phyloP scores from a whole-genome alignment of 2,797 vertebrate species.

The Gephyroberyx darwinii region DNA sequence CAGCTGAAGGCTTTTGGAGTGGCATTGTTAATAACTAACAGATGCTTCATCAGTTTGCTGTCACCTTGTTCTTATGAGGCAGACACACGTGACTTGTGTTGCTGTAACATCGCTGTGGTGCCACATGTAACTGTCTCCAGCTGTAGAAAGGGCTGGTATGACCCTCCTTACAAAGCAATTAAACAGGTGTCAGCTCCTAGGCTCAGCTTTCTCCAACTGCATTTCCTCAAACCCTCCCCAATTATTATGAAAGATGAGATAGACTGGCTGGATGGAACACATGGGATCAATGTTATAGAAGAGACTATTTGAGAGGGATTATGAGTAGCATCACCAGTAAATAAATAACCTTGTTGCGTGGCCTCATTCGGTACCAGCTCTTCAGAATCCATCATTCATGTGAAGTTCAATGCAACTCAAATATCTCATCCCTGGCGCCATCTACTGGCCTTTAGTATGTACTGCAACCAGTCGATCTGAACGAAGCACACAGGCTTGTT shows the following conservation, averaged over 20 bases:
- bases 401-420: slow-evolving; percentile 24
- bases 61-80: neutral
- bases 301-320: neutral
- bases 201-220: neutral
- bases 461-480: slow-evolving; percentile 25
- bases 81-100: neutral
- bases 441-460: slow-evolving; percentile 56
- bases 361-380: slow-evolving; percentile 3
- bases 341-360: slow-evolving; percentile 30
- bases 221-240: neutral
- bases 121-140: neutral
- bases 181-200: neutral
- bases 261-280: neutral
- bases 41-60: neutral
- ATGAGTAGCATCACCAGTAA: slow-evolving; percentile 18
- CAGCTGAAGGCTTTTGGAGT: neutral
- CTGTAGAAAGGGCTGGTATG: neutral
- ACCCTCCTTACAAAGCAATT: neutral
- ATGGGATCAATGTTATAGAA: neutral
- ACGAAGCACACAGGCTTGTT: neutral
- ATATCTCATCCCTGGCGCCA: slow-evolving; percentile 52
- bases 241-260: slow-evolving; percentile 8
- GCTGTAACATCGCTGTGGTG: neutral
- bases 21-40: neutral
- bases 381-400: slow-evolving; percentile 17